Conservation (phyloP, 2,888 invertebrate genomes). For the Chloroclystis v-ata region DNA sequence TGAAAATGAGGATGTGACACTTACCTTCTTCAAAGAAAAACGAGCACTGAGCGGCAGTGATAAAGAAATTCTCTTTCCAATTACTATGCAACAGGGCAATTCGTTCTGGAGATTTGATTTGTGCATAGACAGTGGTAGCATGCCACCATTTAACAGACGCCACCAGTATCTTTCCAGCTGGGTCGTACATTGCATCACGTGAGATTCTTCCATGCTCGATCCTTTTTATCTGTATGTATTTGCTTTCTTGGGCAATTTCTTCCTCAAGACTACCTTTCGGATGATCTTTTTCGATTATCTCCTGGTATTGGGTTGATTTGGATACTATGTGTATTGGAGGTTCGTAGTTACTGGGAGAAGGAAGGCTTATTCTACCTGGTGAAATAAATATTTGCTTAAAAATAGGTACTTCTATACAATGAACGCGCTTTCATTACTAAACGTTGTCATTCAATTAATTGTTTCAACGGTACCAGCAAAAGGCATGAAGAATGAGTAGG, state of each 20-base stretch:
- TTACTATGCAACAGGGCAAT: constrained; percentile 85
- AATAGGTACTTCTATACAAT: not conserved
- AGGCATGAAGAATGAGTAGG: too few species aligned
- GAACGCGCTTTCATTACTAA: too few species aligned
- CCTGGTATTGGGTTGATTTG: constrained; percentile 30
- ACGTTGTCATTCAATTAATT: too few species aligned
- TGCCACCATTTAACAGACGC: constrained; percentile 89
- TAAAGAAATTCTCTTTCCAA: constrained; percentile 90
- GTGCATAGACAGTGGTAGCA: constrained; percentile 85
- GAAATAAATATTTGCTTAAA: not conserved
- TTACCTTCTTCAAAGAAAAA: constrained; percentile 84
- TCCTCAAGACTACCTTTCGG: constrained; percentile 31
- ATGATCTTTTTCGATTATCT: constrained; percentile 22
- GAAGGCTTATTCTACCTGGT: constrained; percentile 33
- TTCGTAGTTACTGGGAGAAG: constrained; percentile 44
- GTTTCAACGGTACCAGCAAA: too few species aligned
- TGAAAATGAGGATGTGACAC: not conserved
- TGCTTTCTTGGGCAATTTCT: constrained; percentile 23
- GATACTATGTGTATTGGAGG: constrained; percentile 52
- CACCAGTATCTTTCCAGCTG: constrained; percentile 86
- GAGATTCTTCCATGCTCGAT: constrained; percentile 60
- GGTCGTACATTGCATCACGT: constrained; percentile 76
- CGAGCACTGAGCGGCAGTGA: constrained; percentile 90
- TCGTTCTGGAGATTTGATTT: constrained; percentile 82
- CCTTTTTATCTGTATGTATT: constrained; percentile 16